These are phyloP conservation scores for Turritopsis rubra DNA, from an alignment of 30 jellyfish, hydroid and myxozoan species.

Conservation along the genomic window DNA sequence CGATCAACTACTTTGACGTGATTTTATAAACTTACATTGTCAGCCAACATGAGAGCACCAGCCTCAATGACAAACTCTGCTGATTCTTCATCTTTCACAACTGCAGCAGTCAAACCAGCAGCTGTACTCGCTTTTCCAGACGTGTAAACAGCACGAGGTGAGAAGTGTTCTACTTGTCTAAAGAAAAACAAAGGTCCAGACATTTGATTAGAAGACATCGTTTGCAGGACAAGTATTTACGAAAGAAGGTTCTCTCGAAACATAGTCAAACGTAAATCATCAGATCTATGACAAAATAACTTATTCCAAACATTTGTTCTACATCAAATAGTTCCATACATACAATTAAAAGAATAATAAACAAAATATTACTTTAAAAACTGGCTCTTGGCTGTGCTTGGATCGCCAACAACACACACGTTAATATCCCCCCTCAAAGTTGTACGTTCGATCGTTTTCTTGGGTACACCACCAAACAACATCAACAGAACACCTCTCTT, in stretches of 20 bases:
- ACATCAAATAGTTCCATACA: background rate
- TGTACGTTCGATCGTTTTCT: conserved; percentile 84
- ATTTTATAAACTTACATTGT: conserved; percentile 59
- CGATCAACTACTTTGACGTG: background rate
- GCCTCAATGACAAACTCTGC: conserved; percentile 99
- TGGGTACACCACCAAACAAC: conserved; percentile 99
- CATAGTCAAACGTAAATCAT: background rate
- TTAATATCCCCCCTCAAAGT: conserved; percentile 97
- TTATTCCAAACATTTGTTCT: background rate
- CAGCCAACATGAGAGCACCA: conserved; percentile 99
- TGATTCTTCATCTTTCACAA: conserved; percentile 98
- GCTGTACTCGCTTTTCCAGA: conserved; percentile 99
- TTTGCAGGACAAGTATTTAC: too few species aligned
- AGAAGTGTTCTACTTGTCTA: conserved; percentile 96
- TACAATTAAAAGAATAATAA: background rate
- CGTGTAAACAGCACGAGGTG: conserved; percentile 99
- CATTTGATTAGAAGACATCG: too few species aligned
- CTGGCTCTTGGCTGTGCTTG: conserved; percentile 99
- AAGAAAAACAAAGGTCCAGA: conserved; percentile 6
- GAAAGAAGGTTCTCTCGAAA: too few species aligned
- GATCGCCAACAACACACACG: conserved; percentile 99
- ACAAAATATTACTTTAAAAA: conserved; percentile 74
- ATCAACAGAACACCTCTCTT: conserved; percentile 98
- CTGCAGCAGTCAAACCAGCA: conserved; percentile 99
- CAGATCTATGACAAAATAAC: background rate